Evolutionary conservation across 2,113 vertebrate species (phyloP).

Genomic region (Morone chrysops): DNA sequence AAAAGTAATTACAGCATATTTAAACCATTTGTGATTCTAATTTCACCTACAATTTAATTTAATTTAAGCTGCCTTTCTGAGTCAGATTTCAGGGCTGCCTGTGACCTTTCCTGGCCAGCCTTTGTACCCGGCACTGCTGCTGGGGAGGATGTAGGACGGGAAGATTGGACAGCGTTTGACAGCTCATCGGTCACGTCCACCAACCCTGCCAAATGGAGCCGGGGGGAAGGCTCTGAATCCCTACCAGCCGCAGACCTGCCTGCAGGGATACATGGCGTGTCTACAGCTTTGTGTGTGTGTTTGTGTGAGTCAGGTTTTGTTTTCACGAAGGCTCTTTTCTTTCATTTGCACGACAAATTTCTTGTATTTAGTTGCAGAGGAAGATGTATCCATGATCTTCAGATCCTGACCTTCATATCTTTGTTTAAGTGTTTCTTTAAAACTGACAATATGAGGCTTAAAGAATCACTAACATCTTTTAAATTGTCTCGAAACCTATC

Average conservation of each 20-base stretch:
- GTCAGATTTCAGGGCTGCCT: constrained; percentile 25
- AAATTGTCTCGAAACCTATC: too few relatives aligned
- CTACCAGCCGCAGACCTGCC: constrained; percentile 14
- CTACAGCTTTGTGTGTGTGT: background rate
- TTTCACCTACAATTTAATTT: background rate
- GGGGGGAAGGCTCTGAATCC: constrained; percentile 35
- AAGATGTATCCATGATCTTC: background rate
- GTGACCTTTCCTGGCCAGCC: constrained; percentile 56
- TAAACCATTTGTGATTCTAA: constrained; percentile 9
- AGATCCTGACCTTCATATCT: constrained; percentile 22
- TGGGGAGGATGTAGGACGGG: constrained; percentile 40
- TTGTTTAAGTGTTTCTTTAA: constrained; percentile 1
- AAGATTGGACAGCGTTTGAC: constrained; percentile 46
- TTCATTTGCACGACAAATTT: constrained; percentile 23
- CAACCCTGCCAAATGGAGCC: constrained; percentile 31
- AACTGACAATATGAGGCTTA: background rate
- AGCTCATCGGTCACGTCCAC: constrained; percentile 67
- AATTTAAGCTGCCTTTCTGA: constrained; percentile 9
- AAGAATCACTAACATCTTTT: too few relatives aligned
- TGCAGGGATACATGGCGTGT: background rate
- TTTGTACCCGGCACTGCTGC: constrained; percentile 12
- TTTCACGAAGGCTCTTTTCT: constrained; percentile 8
- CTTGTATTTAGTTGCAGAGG: background rate
- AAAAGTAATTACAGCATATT: background rate
- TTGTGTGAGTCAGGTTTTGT: constrained; percentile 17